A percentile compares a stretch with the other conserved stretches of the same genome.
Evolutionary conservation across 2,888 invertebrate species (phyloP).

Genomic region (Caenorhabditis sulstoni): DNA sequence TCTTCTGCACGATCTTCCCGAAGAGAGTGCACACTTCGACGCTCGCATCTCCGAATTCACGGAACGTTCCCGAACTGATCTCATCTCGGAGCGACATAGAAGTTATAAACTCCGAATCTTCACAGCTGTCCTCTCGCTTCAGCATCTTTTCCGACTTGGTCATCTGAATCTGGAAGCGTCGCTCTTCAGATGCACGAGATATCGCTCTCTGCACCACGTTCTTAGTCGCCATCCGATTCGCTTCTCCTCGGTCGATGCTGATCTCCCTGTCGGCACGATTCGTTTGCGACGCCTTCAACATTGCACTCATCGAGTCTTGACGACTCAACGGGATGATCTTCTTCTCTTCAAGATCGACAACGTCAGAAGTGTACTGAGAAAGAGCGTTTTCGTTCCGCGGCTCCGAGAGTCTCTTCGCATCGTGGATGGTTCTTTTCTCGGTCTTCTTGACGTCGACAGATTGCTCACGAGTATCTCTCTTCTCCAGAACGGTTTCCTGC

Average conservation of each 20-base stretch:
- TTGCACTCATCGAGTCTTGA: slow-evolving; percentile 40
- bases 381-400: slow-evolving; percentile 48
- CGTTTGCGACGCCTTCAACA: slow-evolving; percentile 58
- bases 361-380: slow-evolving; percentile 56
- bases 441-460: slow-evolving; percentile 47
- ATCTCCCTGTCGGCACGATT: slow-evolving; percentile 49
- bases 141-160: slow-evolving; percentile 63
- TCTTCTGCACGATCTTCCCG: slow-evolving; percentile 67
- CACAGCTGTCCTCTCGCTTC: slow-evolving; percentile 57
- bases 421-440: slow-evolving; percentile 27
- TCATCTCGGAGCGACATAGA: slow-evolving; percentile 52
- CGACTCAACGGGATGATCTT: slow-evolving; percentile 48
- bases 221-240: slow-evolving; percentile 47
- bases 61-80: slow-evolving; percentile 48
- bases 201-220: slow-evolving; percentile 32
- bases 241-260: slow-evolving; percentile 61
- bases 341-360: slow-evolving; percentile 60
- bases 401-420: slow-evolving; percentile 39
- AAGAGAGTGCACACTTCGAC: slow-evolving; percentile 66
- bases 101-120: slow-evolving; percentile 56
- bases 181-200: slow-evolving; percentile 63
- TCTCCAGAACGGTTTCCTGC: slow-evolving; percentile 32
- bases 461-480: slow-evolving; percentile 33
- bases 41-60: slow-evolving; percentile 66
- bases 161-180: slow-evolving; percentile 66